A percentile compares a stretch with the other conserved stretches of the same genome.
These are phyloP conservation scores for Genyomyrus donnyi DNA, from an alignment of 2,113 vertebrate genomes.

Conservation along the genomic window DNA sequence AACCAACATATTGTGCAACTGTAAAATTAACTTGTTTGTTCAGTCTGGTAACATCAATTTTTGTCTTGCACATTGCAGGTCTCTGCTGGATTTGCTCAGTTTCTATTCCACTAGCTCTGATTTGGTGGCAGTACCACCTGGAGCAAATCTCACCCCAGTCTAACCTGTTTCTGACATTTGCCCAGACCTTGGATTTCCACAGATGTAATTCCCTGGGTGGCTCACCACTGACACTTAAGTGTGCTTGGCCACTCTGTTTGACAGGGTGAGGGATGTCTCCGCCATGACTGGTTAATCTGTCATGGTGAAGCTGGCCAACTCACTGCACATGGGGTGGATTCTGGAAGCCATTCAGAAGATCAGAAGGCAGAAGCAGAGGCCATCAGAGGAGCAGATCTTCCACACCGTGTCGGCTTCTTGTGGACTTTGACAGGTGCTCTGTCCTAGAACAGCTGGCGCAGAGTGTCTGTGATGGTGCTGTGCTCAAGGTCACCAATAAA, in stretches of 20 bases:
- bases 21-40: neutral
- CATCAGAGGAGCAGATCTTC: slow-evolving; percentile 95
- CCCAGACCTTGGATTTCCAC: slow-evolving; percentile 17
- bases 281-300: slow-evolving; percentile 78
- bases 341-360: slow-evolving; percentile 99
- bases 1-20: neutral
- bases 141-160: neutral
- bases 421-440: slow-evolving; percentile 89
- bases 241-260: neutral
- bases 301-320: slow-evolving; percentile 99
- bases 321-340: slow-evolving; percentile 98
- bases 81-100: neutral
- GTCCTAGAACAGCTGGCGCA: slow-evolving; percentile 91
- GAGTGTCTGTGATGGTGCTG: slow-evolving; percentile 92
- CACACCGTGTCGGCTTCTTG: slow-evolving; percentile 87
- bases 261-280: slow-evolving; percentile 35
- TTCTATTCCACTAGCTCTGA: neutral
- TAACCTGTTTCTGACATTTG: neutral
- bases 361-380: slow-evolving; percentile 96
- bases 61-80: neutral
- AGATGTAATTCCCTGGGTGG: slow-evolving; percentile 33
- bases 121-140: neutral
- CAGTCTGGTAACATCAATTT: neutral
- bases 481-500: slow-evolving; percentile 98
- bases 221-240: neutral